phyloP scores from a whole-genome alignment of 2,888 invertebrate genomes.

The Polydesmus complanatus region DNA sequence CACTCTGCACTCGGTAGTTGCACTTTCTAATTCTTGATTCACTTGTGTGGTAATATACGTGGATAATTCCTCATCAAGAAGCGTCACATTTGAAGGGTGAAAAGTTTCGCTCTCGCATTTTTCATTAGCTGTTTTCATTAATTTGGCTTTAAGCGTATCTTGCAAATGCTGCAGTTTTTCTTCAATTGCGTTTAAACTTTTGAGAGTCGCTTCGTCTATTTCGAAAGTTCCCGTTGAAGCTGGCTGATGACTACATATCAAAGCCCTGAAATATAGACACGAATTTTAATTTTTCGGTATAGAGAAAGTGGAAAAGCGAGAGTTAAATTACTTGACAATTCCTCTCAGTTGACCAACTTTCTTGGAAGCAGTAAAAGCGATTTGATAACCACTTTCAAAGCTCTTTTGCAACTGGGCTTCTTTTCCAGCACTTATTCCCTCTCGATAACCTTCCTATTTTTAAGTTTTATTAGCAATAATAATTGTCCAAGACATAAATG shows the following conservation, averaged over 20 bases:
- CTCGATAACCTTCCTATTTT: slow-evolving; percentile 4
- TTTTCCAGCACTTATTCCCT: slow-evolving; percentile 1
- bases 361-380: background rate
- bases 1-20: background rate
- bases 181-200: background rate
- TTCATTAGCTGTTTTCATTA: background rate
- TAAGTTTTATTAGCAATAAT: background rate
- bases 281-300: no score
- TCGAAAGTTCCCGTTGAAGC: no score
- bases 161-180: background rate
- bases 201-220: background rate
- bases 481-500: no score
- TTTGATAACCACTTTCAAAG: background rate
- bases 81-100: no score
- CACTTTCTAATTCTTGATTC: background rate
- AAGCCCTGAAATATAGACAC: no score
- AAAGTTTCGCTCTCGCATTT: background rate
- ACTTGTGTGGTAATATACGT: background rate
- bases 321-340: background rate
- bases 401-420: background rate
- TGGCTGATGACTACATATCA: no score
- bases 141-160: background rate
- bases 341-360: background rate
- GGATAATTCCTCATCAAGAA: background rate
- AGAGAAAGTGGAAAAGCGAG: no score